Percentiles rank a stretch among this genome's conserved stretches.
These are phyloP conservation scores for Cichlasoma orientale DNA, from an alignment of 2,797 vertebrate genomes.

Conservation along the genomic window DNA sequence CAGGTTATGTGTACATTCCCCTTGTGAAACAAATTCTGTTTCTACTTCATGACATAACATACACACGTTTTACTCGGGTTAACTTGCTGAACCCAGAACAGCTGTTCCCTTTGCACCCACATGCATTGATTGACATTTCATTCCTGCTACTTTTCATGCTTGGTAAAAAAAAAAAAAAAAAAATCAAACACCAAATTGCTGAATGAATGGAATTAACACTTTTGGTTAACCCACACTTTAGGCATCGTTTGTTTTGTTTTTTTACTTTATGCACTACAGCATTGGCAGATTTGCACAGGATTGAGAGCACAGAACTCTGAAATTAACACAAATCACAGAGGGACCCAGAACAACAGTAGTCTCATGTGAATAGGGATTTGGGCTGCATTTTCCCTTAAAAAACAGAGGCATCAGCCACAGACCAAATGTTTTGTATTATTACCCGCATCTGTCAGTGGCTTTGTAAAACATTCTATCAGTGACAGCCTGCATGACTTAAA, in stretches of 20 bases:
- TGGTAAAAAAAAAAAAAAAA: background rate
- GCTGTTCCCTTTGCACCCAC: background rate
- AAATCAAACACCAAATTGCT: background rate
- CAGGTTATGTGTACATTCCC: background rate
- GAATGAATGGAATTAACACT: background rate
- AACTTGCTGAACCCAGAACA: background rate
- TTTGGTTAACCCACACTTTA: background rate
- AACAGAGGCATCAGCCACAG: background rate
- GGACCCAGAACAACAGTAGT: background rate
- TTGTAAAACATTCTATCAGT: background rate
- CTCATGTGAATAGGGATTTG: conserved; percentile 2
- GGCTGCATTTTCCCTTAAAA: background rate
- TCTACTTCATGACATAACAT: background rate
- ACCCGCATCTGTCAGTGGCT: background rate
- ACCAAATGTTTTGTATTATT: conserved; percentile 16
- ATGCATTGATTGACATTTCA: no score
- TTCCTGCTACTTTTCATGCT: no score
- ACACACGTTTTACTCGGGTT: background rate
- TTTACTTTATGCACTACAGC: background rate
- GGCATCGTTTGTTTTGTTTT: background rate
- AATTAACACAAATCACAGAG: conserved; percentile 15
- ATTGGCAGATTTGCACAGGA: conserved; percentile 3
- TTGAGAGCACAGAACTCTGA: conserved; percentile 1
- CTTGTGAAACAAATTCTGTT: background rate
- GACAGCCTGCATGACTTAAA: background rate